phyloP scores from a whole-genome alignment of 2,797 vertebrate species.

The Potorous gilbertii region DNA sequence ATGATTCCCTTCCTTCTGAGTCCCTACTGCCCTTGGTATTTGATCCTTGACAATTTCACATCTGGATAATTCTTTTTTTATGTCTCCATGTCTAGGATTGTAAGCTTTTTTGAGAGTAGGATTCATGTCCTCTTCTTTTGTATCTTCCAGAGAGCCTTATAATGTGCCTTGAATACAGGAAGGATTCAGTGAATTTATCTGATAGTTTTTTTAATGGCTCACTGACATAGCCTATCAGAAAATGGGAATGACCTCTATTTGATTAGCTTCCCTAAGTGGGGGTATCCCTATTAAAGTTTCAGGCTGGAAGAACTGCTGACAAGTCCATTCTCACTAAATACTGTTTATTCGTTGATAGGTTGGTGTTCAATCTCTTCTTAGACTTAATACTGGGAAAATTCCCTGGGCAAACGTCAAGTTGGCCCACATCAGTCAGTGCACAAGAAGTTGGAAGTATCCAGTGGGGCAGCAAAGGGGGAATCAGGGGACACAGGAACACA shows the following conservation, averaged over 20 bases:
- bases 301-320: neutral
- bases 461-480: neutral
- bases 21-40: neutral
- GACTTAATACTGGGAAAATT: neutral
- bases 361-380: neutral
- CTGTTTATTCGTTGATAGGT: neutral
- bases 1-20: neutral
- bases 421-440: neutral
- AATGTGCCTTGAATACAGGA: neutral
- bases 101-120: neutral
- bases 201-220: neutral
- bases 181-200: neutral
- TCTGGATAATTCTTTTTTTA: neutral
- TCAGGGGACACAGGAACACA: neutral
- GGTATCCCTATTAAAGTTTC: neutral
- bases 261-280: slow-evolving; percentile 1
- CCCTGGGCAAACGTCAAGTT: neutral
- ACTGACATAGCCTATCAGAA: neutral
- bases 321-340: neutral
- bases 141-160: neutral
- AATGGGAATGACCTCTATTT: neutral
- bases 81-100: neutral
- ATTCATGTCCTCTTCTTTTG: neutral
- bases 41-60: neutral
- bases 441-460: neutral